These are phyloP conservation scores for Myotis brandtii DNA, from an alignment of 2,113 vertebrate genomes.

Conservation along the genomic window DNA sequence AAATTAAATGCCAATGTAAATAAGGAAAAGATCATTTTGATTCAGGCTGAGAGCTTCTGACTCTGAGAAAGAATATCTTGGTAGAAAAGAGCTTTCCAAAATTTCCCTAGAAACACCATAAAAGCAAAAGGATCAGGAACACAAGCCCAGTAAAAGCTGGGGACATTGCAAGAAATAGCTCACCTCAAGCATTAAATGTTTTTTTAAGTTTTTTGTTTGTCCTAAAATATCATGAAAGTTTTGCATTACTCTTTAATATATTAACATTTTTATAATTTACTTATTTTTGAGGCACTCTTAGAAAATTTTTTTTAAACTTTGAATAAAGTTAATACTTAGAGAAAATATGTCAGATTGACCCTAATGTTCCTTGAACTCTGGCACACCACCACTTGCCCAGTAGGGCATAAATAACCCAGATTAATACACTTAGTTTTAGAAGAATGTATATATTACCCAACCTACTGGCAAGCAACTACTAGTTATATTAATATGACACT, in stretches of 20 bases:
- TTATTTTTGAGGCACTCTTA: background rate
- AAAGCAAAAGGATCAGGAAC: background rate
- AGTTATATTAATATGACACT: conserved; percentile 16
- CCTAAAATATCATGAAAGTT: background rate
- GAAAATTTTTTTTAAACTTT: background rate
- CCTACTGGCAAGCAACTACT: background rate
- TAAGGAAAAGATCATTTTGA: conserved; percentile 7
- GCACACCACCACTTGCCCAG: background rate
- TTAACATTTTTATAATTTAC: background rate
- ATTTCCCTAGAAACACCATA: background rate
- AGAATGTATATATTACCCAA: background rate
- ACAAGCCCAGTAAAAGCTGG: background rate
- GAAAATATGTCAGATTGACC: background rate
- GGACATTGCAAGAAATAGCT: background rate
- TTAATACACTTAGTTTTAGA: conserved; percentile 27
- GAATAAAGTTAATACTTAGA: background rate
- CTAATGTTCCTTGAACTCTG: background rate
- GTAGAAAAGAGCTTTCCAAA: conserved; percentile 15
- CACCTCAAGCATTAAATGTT: background rate
- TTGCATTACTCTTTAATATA: background rate
- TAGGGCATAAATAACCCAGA: background rate
- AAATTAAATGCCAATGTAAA: conserved; percentile 20
- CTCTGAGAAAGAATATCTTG: conserved; percentile 17
- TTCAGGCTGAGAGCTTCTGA: background rate
- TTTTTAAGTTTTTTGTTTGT: background rate